Evolutionary conservation across 2,113 vertebrate species (phyloP), one percentile per base, ranked within the genome.

Genomic region (Pithys albifrons): DNA sequence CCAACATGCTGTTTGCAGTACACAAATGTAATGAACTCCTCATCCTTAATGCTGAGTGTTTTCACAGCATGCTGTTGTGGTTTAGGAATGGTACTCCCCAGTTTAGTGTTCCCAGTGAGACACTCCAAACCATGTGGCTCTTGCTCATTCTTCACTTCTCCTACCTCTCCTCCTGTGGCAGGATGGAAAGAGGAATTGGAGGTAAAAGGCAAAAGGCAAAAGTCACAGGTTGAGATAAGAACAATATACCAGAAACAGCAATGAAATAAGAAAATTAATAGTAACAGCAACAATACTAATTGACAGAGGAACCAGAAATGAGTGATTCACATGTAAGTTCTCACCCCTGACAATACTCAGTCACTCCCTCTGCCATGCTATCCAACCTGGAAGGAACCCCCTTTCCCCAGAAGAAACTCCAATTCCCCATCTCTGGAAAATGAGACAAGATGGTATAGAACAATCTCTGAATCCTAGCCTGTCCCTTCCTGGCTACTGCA

Each of bases 121-220:
- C 29, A n/a, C 20, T 49, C 29, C 58, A 72, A 78, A 79, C 13
- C 35, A 19, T 19, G 20, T 43, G 43, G 31, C 0, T 0, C 14
- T 65, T 27, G 49, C 22, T 51, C 0, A 0, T 14, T 65, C 3
- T 0, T 8, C 1, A 2, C 25, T 58, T 45, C 65, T 18, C 22
- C 37, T 6, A 66, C 51, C 22, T 9, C 22, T 37, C 12, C 20
- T 14, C 14, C 27, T 35, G 14, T 73, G 24, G 43, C 3, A 57
- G 31, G 25, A 58, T 25, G 43, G 22, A 37, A 51, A 65, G 35
- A 6, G 12, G 13, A 49, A 58, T 4, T 31, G n/a, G 16, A 57
- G 41, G n/a, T 35, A 31, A n/a, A n/a, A n/a, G n/a, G n/a, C 24
- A 72, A 49, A 71, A 65, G 19, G 7, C 45, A 23, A 71, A n/a